Conservation (phyloP, 2,113 vertebrate species). For the Heliornis fulica region DNA sequence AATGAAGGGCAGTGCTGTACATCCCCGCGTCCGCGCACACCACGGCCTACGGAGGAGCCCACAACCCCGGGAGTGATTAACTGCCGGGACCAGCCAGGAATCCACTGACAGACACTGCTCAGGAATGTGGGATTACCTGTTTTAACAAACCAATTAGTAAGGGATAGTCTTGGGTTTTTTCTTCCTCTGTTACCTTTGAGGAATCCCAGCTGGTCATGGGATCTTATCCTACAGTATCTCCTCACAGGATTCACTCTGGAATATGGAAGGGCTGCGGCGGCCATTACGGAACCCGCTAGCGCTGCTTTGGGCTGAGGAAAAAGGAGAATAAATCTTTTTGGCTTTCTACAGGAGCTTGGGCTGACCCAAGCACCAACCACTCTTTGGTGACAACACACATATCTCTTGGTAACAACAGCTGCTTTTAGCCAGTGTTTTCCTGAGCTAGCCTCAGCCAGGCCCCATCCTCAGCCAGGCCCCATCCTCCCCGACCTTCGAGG, state of each 20-base stretch:
- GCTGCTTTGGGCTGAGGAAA: background rate
- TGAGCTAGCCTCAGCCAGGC: too few relatives aligned
- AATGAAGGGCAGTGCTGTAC: background rate
- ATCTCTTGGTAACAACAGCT: background rate
- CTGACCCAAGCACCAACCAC: background rate
- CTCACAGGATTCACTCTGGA: background rate
- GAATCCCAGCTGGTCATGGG: background rate
- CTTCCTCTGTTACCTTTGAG: background rate
- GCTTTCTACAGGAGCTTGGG: background rate
- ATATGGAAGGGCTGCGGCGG: background rate
- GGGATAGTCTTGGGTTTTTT: background rate
- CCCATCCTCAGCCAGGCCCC: too few relatives aligned
- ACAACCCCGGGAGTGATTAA: background rate
- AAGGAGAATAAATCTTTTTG: background rate
- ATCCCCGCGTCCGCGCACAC: background rate
- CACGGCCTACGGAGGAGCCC: too few relatives aligned
- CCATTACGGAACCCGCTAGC: rapidly evolving
- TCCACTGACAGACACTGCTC: background rate
- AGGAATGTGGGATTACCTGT: background rate
- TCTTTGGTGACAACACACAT: background rate
- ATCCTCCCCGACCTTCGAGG: background rate
- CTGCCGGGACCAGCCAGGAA: background rate
- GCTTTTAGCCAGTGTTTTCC: too few relatives aligned
- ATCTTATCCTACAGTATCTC: background rate
- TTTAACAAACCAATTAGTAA: background rate